Evolutionary conservation across 1,140 invertebrate species (phyloP).

Genomic region (Drosophila grimshawi): DNA sequence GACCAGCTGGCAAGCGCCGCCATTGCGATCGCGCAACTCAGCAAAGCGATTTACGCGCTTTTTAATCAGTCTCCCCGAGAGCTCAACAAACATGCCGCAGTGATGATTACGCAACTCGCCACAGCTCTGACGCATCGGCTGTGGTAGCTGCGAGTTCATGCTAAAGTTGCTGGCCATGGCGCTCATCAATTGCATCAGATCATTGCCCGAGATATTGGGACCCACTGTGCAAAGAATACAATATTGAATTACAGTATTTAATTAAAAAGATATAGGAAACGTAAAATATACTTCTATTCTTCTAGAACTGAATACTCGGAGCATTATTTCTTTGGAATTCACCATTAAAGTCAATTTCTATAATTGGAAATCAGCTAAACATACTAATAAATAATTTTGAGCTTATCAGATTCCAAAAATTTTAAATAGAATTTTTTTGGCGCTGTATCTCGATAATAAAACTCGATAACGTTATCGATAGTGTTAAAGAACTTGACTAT

Average conservation of each 20-base stretch:
- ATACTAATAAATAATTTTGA: no score
- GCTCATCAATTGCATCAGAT: conserved; percentile 78
- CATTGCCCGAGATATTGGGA: conserved; percentile 72
- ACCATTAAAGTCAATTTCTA: no score
- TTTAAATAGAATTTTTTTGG: not conserved
- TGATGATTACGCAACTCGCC: conserved; percentile 83
- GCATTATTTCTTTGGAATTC: no score
- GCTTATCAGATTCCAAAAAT: not conserved
- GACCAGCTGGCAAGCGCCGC: conserved; percentile 84
- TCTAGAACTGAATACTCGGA: no score
- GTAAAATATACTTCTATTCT: no score
- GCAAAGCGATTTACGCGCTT: conserved; percentile 84
- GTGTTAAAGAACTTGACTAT: no score
- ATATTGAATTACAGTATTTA: not conserved
- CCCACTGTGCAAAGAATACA: conserved; percentile 50
- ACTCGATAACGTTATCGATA: not conserved
- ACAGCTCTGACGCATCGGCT: conserved; percentile 77
- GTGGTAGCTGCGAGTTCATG: conserved; percentile 79
- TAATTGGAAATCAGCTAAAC: no score
- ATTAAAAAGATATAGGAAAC: not conserved
- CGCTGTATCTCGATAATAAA: not conserved
- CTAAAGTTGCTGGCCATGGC: conserved; percentile 81
- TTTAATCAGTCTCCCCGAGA: conserved; percentile 83
- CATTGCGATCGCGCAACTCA: conserved; percentile 80
- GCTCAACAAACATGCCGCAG: conserved; percentile 80